Base-by-base conservation (phyloP, 2,113 vertebrate species). In the Oreochromis aureus region DNA sequence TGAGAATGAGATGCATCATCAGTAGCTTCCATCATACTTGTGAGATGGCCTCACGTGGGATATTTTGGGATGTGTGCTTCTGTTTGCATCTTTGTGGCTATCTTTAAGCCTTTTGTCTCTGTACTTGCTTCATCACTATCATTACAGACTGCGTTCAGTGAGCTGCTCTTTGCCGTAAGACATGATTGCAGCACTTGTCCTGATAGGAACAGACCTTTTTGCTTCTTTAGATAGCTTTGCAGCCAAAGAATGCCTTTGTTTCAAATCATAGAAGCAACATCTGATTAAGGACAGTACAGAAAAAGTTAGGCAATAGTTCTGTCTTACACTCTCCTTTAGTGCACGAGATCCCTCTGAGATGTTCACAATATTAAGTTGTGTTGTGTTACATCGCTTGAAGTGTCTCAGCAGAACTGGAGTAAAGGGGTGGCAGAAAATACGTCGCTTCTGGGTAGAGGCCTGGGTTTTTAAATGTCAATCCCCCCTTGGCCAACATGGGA, bases 381-480 rank as follows among this genome's bases (percentile, higher is more conserved):
- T 81, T 85, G 79, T 91, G 2, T 87, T 71, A 10, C 24, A 69
- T 85, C 69, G 44, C 56, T 30, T 78, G 27, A 85, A 82, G 69
- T 86, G 48, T 89, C 81, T 69, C 55, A 48, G 90, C 39, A 81
- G 84, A 91, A 73, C 34, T 79, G 78, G 73, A 87, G 79, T 84
- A 87, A 90, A 36, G 84, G 85, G 91, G 59, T 89, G 32, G 91
- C 82, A 92, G 82, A 89, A 69, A 91, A 93, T 81, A 66, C 87
- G 92, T 90, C 51, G 19, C 87, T 86, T 91, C 73, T 22, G 80
- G 61, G 86, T 79, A 85, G 85, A 88, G 91, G 90, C 92, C 66
- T 88, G 46, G 81, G 83, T 91, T 84, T 93, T 89, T 88, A 95
- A 94, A 95, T 94, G 94, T 86, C 71, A 85, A 86, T 91, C 82